Evolutionary conservation across 2,888 invertebrate species (phyloP).

Genomic region (Drosophila heteroneura): DNA sequence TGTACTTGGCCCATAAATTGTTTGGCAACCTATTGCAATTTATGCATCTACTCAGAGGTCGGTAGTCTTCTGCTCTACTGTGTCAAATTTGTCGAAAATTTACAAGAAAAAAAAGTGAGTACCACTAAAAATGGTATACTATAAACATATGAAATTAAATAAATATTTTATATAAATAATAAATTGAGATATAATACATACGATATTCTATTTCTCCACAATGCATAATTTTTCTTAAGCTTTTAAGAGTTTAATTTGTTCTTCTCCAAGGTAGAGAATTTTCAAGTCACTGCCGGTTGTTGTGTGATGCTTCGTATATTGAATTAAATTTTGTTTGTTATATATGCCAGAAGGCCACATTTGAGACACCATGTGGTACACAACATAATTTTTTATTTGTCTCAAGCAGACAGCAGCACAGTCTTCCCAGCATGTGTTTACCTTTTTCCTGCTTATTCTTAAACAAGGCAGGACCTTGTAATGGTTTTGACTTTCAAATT

Average conservation of each 20-base stretch:
- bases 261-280: constrained; percentile 21
- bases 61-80: not conserved
- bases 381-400: constrained; percentile 73
- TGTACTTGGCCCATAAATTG: constrained; percentile 50
- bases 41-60: constrained; percentile 26
- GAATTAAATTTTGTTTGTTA: constrained; percentile 67
- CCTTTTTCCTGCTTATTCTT: constrained; percentile 5
- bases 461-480: constrained; percentile 10
- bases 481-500: constrained; percentile 17
- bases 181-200: not conserved
- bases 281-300: constrained; percentile 7
- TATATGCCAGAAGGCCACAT: constrained; percentile 35
- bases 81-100: not conserved
- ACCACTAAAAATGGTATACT: not conserved
- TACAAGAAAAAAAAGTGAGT: not conserved
- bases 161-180: not conserved
- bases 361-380: constrained; percentile 65
- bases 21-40: constrained; percentile 42
- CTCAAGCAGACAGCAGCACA: constrained; percentile 36
- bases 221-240: not conserved
- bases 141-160: not conserved
- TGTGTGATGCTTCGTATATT: constrained; percentile 14
- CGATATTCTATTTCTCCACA: not conserved
- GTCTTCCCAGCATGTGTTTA: constrained; percentile 43
- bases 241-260: not conserved